Base-by-base conservation (phyloP, 2,797 vertebrate species). In the Anas acuta region DNA sequence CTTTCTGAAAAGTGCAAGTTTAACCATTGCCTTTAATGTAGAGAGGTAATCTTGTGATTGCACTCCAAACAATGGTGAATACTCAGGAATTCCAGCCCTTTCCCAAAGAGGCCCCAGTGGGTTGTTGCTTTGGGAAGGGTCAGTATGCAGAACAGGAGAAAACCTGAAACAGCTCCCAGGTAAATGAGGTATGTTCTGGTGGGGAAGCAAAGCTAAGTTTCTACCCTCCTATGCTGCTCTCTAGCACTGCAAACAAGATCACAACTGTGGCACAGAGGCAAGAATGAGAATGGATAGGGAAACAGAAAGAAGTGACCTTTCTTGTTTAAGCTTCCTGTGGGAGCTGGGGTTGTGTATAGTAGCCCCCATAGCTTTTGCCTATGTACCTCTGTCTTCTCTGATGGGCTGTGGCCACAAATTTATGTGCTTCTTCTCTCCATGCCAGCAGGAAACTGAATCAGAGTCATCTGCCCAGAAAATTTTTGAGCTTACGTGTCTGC, bases 21-120 rank as follows among this genome's bases (percentile, higher is more conserved):
- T 93, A 92, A 89, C 92, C 47, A 54, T 54, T 66, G 65, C 43
- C 75, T 84, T 92, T 57, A 87, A 71, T 76, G 95, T 37, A 56
- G 86, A 90, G 76, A 90, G 75, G 84, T 95, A 95, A 95, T 96
- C 84, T 0, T 64, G 79, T 96, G 90, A 94, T 96, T 96, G 92
- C 84, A 92, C 49, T 92, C 88, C 73, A 96, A 95, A 95, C 93
- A 96, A 94, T 94, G 75, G 81, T 39, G 4, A 82, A 89, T 70
- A 78, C 65, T 15, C 75, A 94, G 93, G 92, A 96, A 93, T 95
- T 93, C 75, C 78, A 45, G 60, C 22, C 14, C 49, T 54, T 85
- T 94, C 75, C 84, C 54, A 5, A 71, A 43, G 94, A 90, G 93
- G 95, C 86, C 92, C 67, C 49, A 18, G 60, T 49, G 39, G 60